phyloP scores from a whole-genome alignment of 2,113 vertebrate species.

The Todiramphus chloris region DNA sequence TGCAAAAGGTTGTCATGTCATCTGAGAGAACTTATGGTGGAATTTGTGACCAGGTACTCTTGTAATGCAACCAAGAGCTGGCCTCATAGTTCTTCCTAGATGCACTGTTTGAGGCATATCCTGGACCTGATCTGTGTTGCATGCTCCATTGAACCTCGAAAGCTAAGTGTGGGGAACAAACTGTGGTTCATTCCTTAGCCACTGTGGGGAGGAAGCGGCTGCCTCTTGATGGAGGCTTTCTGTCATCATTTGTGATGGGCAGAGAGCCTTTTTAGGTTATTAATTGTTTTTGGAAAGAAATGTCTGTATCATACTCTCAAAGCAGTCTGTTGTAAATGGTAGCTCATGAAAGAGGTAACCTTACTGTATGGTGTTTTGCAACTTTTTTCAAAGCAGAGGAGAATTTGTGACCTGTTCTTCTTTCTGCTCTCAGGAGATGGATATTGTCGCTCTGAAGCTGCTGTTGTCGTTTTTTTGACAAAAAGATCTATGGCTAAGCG shows the following conservation, averaged over 20 bases:
- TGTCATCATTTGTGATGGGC: not conserved
- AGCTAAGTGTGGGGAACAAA: not conserved
- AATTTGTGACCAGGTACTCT: not conserved
- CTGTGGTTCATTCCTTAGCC: not conserved
- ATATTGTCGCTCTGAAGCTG: slow-evolving; percentile 95
- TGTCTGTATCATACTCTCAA: not conserved
- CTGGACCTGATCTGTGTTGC: not conserved
- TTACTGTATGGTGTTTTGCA: not conserved
- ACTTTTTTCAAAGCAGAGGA: not conserved
- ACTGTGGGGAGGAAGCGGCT: not conserved
- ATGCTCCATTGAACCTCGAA: not conserved
- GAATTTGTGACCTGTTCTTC: not conserved
- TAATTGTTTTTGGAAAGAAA: not conserved
- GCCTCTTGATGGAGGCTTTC: not conserved
- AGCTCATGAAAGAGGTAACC: not conserved
- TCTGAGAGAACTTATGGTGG: not conserved
- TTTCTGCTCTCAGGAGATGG: slow-evolving; percentile 80
- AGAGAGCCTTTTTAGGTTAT: not conserved
- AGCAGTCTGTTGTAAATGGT: not conserved
- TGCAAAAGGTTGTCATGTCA: not conserved
- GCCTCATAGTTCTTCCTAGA: not conserved
- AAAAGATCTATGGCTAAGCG: slow-evolving; percentile 87
- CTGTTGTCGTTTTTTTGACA: slow-evolving; percentile 84
- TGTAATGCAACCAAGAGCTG: not conserved
- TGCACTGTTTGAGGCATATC: not conserved